Base-by-base conservation (phyloP, 2,888 invertebrate species). In the Acanthosepion lycidas region DNA sequence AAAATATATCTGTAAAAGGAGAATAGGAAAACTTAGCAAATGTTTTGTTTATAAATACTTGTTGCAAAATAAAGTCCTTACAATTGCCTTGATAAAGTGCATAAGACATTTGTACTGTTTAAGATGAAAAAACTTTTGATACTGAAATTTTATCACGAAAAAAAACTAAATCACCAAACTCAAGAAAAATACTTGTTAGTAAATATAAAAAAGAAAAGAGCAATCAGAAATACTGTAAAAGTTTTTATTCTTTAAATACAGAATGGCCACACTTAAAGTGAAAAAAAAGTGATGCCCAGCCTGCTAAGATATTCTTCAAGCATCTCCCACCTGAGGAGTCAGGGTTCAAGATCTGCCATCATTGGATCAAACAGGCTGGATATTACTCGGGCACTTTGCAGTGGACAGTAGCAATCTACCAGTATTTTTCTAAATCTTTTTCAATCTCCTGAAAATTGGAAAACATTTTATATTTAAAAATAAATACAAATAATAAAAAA, bases 381-480 rank as follows among this genome's bases (percentile, higher is more conserved):
- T n/a, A 78, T n/a, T 9, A 78, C 78, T 78, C 23, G 1, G 33
- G 9, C 78, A 78, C 78, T 78, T 78, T 9, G n/a, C 12, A n/a
- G n/a, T 78, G 78, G 78, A n/a, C 78, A 78, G 59, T 20, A 78
- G n/a, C 23, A 64, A 42, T n/a, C 92, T 92, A 92, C 49, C 49
- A 92, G 28, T 49, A 92, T 49, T 92, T 92, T 15, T 49, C 49
- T 48, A 92, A n/a, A 23, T 92, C 92, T 49, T 92, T 92, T 51
- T 92, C 92, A 15, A 92, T 92, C 0, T 48, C 48, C 92, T 92
- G 92, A 48, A 92, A 92, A n/a, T 6, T 42, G n/a, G 28, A 92
- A 92, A 92, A 15, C 12, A 78, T 78, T 78, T n/a, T 12, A 28
- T 55, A 55, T 4, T 18, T n/a, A 9, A n/a, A 18, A 33, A 78